Evolutionary conservation across 2,113 vertebrate genomes (phyloP).

Genomic region (Lepus americanus): DNA sequence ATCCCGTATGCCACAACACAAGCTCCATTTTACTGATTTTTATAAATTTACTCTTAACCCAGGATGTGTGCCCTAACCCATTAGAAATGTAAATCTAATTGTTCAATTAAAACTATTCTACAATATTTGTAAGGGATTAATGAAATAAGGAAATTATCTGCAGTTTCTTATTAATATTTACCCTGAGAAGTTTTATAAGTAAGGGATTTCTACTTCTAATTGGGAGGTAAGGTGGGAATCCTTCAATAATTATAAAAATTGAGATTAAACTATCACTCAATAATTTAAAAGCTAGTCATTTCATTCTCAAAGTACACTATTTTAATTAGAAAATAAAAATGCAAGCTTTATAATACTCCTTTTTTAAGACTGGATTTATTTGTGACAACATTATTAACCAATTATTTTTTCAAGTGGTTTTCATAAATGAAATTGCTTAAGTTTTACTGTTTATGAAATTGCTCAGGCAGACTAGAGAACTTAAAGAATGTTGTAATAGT

Average conservation of each 20-base stretch:
- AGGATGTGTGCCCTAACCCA: not conserved
- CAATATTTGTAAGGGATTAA: not conserved
- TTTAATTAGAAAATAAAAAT: conserved; percentile 54
- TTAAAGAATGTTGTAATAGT: conserved; percentile 24
- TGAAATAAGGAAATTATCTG: conserved; percentile 26
- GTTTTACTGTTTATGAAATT: conserved; percentile 39
- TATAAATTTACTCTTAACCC: conserved; percentile 19
- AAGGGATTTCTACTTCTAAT: conserved; percentile 38
- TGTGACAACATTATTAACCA: conserved; percentile 56
- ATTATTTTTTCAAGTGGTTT: conserved; percentile 65
- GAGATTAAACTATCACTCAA: conserved; percentile 4
- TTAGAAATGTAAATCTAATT: conserved; percentile 29
- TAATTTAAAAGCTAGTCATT: conserved; percentile 25
- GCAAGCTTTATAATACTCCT: not conserved
- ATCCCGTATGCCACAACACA: too few species aligned
- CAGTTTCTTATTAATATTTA: conserved; percentile 10
- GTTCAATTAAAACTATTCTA: conserved; percentile 9
- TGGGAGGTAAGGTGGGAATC: not conserved
- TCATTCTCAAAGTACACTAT: conserved; percentile 35
- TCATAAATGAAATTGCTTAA: conserved; percentile 50
- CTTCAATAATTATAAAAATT: conserved; percentile 30
- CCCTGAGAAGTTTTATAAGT: conserved; percentile 22
- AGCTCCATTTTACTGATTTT: not conserved
- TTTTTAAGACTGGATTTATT: conserved; percentile 44
- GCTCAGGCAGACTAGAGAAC: conserved; percentile 46